Evolutionary conservation across 2,888 invertebrate species (phyloP).

Genomic region (Rotaria magnacalcarata): DNA sequence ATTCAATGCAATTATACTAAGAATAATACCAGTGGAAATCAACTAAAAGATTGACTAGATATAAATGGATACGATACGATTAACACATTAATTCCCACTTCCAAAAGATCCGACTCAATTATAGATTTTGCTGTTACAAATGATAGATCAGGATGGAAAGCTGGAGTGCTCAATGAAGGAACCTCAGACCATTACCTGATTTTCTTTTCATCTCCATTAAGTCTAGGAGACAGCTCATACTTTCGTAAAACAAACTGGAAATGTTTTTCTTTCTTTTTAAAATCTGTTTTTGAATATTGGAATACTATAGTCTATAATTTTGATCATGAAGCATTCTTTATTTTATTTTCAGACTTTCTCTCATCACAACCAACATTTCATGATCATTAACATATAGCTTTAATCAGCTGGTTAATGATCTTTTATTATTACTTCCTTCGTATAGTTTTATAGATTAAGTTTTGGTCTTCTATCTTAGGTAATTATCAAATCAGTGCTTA

Average conservation of each 20-base stretch:
- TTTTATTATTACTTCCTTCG: too few relatives aligned
- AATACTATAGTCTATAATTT: background rate
- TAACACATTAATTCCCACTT: too few relatives aligned
- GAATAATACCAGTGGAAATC: background rate
- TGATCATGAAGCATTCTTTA: background rate
- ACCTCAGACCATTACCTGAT: background rate
- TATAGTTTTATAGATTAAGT: too few relatives aligned
- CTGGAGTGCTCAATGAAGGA: background rate
- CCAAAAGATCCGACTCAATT: too few relatives aligned
- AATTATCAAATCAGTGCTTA: too few relatives aligned
- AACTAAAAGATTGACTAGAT: background rate
- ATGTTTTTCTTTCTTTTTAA: background rate
- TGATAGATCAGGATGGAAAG: background rate
- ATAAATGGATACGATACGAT: background rate
- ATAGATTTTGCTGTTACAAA: background rate
- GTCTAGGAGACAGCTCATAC: background rate
- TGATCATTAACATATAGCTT: too few relatives aligned
- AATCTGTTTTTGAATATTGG: background rate
- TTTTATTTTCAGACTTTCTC: background rate
- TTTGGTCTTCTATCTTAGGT: too few relatives aligned
- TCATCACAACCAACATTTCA: too few relatives aligned
- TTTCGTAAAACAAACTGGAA: conserved; percentile 21
- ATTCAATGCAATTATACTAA: background rate
- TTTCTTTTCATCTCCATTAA: background rate
- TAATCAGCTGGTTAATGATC: too few relatives aligned